Percentiles rank a stretch among this genome's conserved stretches.
Conservation (phyloP, 2,888 invertebrate genomes). For the Leptogaster cylindrica region DNA sequence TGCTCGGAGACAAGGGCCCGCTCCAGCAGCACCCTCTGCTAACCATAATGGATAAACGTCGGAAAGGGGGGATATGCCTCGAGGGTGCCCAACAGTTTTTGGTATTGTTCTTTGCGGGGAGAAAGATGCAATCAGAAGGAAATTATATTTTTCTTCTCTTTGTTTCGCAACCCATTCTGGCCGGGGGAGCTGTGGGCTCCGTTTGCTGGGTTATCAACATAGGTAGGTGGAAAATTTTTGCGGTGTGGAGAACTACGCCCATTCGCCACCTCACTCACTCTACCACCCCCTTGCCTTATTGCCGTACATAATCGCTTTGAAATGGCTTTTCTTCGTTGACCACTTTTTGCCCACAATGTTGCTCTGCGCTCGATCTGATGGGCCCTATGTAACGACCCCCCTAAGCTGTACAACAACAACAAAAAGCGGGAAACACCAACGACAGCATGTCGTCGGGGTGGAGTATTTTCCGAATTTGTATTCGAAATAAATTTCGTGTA, state of each 20-base stretch:
- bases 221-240: slow-evolving; percentile 45
- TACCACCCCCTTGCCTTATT: background rate
- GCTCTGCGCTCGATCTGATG: background rate
- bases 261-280: background rate
- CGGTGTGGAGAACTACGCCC: slow-evolving; percentile 39
- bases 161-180: slow-evolving; percentile 26
- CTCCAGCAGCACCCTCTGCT: no score
- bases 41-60: background rate
- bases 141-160: slow-evolving; percentile 46
- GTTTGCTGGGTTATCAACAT: background rate
- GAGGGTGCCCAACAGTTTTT: slow-evolving; percentile 1
- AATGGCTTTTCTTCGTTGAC: slow-evolving; percentile 33
- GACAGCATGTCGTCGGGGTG: background rate
- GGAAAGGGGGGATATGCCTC: background rate
- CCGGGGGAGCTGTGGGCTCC: background rate
- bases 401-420: no score
- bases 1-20: no score
- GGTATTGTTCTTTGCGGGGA: slow-evolving; percentile 36
- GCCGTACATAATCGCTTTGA: slow-evolving; percentile 30
- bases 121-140: slow-evolving; percentile 45
- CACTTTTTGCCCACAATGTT: slow-evolving; percentile 12
- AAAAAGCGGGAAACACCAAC: no score
- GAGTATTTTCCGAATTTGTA: slow-evolving; percentile 22
- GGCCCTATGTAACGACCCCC: background rate
- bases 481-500: slow-evolving; percentile 42